phyloP scores from a whole-genome alignment of 2,797 vertebrate genomes.

The Protosalanx chinensis region DNA sequence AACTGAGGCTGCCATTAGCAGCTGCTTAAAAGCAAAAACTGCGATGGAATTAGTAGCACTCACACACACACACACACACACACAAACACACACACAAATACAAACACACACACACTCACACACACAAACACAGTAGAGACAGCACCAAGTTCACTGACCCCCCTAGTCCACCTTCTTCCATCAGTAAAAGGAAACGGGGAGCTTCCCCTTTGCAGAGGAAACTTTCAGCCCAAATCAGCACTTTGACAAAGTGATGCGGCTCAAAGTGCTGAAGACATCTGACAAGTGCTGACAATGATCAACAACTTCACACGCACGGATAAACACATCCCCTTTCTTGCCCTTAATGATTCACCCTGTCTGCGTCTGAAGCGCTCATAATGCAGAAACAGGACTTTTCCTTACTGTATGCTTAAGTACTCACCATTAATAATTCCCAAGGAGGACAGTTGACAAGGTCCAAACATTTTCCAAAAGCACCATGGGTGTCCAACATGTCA shows the following conservation, averaged over 20 bases:
- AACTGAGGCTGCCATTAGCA: not conserved
- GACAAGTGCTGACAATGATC: slow-evolving; percentile 38
- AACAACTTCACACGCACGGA: slow-evolving; percentile 22
- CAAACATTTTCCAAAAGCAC: slow-evolving; percentile 14
- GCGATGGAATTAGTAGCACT: not conserved
- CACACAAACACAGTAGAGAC: slow-evolving; percentile 5
- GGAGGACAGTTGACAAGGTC: slow-evolving; percentile 30
- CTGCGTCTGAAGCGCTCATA: not conserved
- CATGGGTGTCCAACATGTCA: slow-evolving; percentile 9
- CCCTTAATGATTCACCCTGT: too few relatives aligned
- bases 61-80: not conserved
- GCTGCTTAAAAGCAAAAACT: not conserved
- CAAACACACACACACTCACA: not conserved
- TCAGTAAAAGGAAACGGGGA: slow-evolving; percentile 45
- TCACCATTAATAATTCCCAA: slow-evolving; percentile 53
- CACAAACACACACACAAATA: not conserved
- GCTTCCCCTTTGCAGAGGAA: slow-evolving; percentile 64
- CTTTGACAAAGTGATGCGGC: slow-evolving; percentile 18
- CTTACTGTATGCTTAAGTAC: slow-evolving; percentile 19
- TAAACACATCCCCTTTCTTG: slow-evolving; percentile 12
- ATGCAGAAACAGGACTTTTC: not conserved
- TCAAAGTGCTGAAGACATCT: slow-evolving; percentile 21
- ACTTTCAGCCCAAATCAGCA: slow-evolving; percentile 46
- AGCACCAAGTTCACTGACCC: slow-evolving; percentile 32
- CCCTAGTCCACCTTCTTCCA: slow-evolving; percentile 40